Conservation (phyloP, 2,888 invertebrate genomes). For the Tortricodes alternella region DNA sequence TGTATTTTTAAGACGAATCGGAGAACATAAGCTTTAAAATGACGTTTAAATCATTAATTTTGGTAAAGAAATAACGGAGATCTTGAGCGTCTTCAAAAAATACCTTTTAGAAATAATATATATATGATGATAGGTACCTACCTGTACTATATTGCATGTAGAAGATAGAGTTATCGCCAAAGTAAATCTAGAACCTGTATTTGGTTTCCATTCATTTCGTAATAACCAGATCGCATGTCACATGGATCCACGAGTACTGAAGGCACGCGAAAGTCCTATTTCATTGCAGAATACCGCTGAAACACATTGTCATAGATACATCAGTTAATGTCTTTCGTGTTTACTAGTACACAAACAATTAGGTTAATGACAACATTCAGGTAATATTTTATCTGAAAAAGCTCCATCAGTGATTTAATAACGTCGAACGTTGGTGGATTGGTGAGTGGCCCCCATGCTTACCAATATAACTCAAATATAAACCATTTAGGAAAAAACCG, state of each 20-base stretch:
- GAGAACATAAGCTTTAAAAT: no score
- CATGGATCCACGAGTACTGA: background rate
- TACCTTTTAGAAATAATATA: no score
- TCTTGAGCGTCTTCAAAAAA: no score
- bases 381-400: background rate
- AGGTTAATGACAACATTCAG: background rate
- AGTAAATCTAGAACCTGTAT: conserved; percentile 10
- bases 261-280: conserved; percentile 35
- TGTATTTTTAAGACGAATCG: no score
- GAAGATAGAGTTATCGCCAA: background rate
- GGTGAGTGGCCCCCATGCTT: no score
- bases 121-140: no score
- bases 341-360: background rate
- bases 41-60: no score
- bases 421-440: no score
- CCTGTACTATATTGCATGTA: background rate
- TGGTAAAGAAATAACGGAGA: no score
- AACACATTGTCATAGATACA: conserved; percentile 9
- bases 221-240: conserved; percentile 39
- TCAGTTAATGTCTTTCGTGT: background rate
- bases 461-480: no score
- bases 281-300: background rate
- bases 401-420: background rate
- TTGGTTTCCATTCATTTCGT: conserved; percentile 35
- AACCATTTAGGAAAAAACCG: no score